A percentile compares a stretch with the other conserved stretches of the same genome.
These are phyloP conservation scores for Cylas formicarius DNA, from an alignment of 1,140 invertebrate genomes.

Conservation along the genomic window DNA sequence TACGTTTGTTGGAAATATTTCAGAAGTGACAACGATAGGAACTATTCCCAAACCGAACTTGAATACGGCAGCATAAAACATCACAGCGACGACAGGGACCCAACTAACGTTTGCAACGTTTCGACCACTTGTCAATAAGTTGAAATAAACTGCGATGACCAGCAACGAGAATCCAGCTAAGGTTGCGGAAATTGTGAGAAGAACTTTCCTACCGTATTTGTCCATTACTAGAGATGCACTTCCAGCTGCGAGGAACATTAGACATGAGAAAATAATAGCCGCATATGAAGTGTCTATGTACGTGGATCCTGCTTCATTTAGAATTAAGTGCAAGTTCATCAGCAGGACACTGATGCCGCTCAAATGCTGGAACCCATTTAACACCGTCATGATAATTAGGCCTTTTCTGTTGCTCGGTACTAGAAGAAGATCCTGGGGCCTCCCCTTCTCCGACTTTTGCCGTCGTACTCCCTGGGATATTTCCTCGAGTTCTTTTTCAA, in stretches of 20 bases:
- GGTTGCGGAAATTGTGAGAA: slow-evolving; percentile 22
- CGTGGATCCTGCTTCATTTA: slow-evolving; percentile 17
- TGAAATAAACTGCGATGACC: slow-evolving; percentile 31
- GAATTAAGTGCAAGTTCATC: slow-evolving; percentile 31
- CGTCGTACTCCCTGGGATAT: slow-evolving; percentile 24
- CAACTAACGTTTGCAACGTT: slow-evolving; percentile 16
- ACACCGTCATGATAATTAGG: slow-evolving; percentile 33
- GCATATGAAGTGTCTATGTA: slow-evolving; percentile 16
- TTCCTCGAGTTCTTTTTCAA: slow-evolving; percentile 37
- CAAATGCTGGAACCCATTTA: slow-evolving; percentile 49
- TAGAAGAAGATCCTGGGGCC: slow-evolving; percentile 21
- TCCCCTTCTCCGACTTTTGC: slow-evolving; percentile 21
- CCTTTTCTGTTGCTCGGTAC: slow-evolving; percentile 26
- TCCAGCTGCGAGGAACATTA: slow-evolving; percentile 25
- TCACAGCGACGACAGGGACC: slow-evolving; percentile 21
- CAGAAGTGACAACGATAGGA: slow-evolving; percentile 62
- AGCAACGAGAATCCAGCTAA: slow-evolving; percentile 22
- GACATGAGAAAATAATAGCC: slow-evolving; percentile 27
- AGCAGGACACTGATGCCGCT: slow-evolving; percentile 40
- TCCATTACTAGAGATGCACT: slow-evolving; percentile 25
- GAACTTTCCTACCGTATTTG: slow-evolving; percentile 28
- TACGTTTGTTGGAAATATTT: slow-evolving; percentile 56
- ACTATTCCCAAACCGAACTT: slow-evolving; percentile 44
- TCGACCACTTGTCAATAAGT: slow-evolving; percentile 16
- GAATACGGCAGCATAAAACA: slow-evolving; percentile 25